Conservation (phyloP, 1,140 invertebrate genomes). For the Hestina assimilis region DNA sequence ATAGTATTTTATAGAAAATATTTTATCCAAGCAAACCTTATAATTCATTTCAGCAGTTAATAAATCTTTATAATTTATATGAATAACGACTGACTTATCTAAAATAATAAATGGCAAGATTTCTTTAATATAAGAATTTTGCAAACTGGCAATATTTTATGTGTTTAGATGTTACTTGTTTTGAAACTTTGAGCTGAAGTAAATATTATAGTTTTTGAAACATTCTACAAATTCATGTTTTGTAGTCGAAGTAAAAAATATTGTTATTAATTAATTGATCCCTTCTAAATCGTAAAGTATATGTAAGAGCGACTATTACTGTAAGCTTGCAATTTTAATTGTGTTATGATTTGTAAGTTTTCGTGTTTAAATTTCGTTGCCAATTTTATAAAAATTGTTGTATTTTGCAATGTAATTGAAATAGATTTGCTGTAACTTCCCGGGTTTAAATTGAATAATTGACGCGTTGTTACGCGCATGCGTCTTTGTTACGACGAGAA, state of each 20-base stretch:
- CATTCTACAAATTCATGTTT: too few relatives aligned
- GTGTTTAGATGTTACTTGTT: not conserved
- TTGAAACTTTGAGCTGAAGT: not conserved
- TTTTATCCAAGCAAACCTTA: too few relatives aligned
- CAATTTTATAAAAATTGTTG: not conserved
- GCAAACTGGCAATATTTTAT: not conserved
- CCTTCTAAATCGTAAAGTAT: too few relatives aligned
- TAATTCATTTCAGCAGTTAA: too few relatives aligned
- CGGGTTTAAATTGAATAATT: conserved; percentile 62
- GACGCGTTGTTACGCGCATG: conserved; percentile 58
- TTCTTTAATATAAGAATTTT: not conserved
- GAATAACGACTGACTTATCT: not conserved
- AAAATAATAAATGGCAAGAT: not conserved
- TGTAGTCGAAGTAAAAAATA: too few relatives aligned
- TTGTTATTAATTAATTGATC: not conserved
- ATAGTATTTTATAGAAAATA: too few relatives aligned
- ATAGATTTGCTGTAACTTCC: conserved; percentile 30
- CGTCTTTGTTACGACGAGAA: conserved; percentile 47
- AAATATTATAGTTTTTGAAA: not conserved
- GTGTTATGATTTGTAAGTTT: not conserved
- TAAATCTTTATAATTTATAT: too few relatives aligned
- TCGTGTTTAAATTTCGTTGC: not conserved
- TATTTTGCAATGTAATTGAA: not conserved
- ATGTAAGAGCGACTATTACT: too few relatives aligned
- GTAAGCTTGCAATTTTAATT: too few relatives aligned